Evolutionary conservation across 2,113 vertebrate genomes (phyloP).

Genomic region (Talpa occidentalis): DNA sequence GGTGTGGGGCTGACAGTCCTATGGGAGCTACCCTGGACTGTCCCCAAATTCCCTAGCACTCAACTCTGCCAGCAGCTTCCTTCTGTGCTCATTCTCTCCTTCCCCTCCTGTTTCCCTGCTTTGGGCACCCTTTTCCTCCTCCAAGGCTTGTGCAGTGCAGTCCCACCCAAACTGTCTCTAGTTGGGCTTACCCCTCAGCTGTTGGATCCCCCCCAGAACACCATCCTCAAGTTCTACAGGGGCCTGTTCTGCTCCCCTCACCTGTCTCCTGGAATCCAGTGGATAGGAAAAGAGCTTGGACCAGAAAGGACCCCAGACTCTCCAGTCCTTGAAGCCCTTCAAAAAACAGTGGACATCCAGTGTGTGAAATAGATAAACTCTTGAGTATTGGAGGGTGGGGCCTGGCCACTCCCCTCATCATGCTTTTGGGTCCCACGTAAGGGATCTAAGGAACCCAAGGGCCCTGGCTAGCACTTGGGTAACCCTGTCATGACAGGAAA

Average conservation of each 20-base stretch:
- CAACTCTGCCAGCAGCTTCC: background rate
- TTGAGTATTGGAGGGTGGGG: background rate
- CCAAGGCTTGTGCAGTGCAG: background rate
- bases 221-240: background rate
- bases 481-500: no score
- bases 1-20: background rate
- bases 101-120: background rate
- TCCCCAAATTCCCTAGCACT: background rate
- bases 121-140: background rate
- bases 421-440: background rate
- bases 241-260: fast-evolving
- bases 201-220: background rate
- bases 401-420: background rate
- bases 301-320: background rate
- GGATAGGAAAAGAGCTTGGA: background rate
- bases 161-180: background rate
- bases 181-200: background rate
- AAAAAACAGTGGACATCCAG: background rate
- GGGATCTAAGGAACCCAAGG: background rate
- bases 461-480: no score
- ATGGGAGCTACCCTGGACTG: background rate
- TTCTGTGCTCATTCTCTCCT: background rate
- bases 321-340: background rate
- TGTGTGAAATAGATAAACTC: background rate
- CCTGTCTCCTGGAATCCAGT: background rate